Conservation (phyloP, 2,888 invertebrate genomes). For the Octodonta nipae region DNA sequence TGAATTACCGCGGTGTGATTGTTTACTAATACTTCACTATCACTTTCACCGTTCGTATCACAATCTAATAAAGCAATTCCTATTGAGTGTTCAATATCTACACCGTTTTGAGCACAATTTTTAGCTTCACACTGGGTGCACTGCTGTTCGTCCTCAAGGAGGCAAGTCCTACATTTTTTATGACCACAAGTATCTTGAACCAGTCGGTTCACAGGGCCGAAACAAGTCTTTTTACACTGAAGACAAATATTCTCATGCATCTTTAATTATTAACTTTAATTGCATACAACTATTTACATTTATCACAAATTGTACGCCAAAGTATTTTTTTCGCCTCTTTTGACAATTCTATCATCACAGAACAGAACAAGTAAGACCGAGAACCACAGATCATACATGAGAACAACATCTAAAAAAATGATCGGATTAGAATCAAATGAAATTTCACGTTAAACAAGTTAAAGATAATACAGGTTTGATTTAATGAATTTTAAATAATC, state of each 20-base stretch:
- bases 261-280: slow-evolving; percentile 2
- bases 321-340: too few relatives aligned
- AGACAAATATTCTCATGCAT: slow-evolving; percentile 24
- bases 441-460: too few relatives aligned
- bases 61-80: too few relatives aligned
- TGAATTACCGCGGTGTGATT: slow-evolving; percentile 27
- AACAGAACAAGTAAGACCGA: too few relatives aligned
- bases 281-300: background rate
- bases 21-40: slow-evolving; percentile 15
- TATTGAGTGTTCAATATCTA: slow-evolving; percentile 3
- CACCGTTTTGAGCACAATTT: slow-evolving; percentile 3
- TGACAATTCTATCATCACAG: too few relatives aligned
- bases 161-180: slow-evolving; percentile 58
- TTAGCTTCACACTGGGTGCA: slow-evolving; percentile 42
- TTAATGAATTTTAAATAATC: too few relatives aligned
- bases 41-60: slow-evolving; percentile 12
- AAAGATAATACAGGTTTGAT: too few relatives aligned
- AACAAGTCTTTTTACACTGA: slow-evolving; percentile 45
- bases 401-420: too few relatives aligned
- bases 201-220: slow-evolving; percentile 46
- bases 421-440: too few relatives aligned
- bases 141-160: slow-evolving; percentile 51
- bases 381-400: too few relatives aligned
- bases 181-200: slow-evolving; percentile 65
- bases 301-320: too few relatives aligned